These are phyloP conservation scores for Amphipoea lucens DNA, from an alignment of 2,888 invertebrate genomes.

Conservation along the genomic window DNA sequence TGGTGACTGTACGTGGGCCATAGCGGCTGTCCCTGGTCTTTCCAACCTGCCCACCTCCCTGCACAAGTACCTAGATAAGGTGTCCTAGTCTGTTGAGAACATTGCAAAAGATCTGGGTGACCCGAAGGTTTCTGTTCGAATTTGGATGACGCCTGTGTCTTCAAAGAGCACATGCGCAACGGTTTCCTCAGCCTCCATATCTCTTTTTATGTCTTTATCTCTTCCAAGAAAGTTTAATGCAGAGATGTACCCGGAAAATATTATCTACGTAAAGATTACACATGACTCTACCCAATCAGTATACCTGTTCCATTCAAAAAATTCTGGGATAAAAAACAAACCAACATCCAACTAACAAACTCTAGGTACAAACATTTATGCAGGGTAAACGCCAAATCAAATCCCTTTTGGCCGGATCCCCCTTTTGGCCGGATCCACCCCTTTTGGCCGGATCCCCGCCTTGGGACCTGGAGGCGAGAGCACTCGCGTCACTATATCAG, in stretches of 20 bases:
- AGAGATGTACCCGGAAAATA: neutral
- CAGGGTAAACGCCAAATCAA: neutral
- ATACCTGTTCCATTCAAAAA: conserved; percentile 9
- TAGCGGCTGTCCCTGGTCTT: neutral
- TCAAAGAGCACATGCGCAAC: neutral
- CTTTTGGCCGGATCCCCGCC: too few species aligned
- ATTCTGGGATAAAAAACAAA: conserved; percentile 19
- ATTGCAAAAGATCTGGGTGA: neutral
- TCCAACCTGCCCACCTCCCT: neutral
- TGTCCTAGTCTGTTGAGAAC: neutral
- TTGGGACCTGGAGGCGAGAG: too few species aligned
- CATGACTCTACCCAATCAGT: neutral
- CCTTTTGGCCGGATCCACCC: too few species aligned
- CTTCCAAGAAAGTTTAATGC: neutral
- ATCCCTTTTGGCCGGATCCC: too few species aligned
- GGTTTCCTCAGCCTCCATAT: neutral
- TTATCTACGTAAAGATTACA: neutral
- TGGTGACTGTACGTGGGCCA: neutral
- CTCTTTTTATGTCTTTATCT: neutral
- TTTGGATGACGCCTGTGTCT: neutral
- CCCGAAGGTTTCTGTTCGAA: neutral
- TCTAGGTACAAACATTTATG: conserved; percentile 47
- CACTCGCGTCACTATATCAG: too few species aligned
- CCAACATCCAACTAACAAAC: conserved; percentile 25
- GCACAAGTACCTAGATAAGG: neutral